phyloP scores from a whole-genome alignment of 2,888 invertebrate species.

The Argyra leucocephala region DNA sequence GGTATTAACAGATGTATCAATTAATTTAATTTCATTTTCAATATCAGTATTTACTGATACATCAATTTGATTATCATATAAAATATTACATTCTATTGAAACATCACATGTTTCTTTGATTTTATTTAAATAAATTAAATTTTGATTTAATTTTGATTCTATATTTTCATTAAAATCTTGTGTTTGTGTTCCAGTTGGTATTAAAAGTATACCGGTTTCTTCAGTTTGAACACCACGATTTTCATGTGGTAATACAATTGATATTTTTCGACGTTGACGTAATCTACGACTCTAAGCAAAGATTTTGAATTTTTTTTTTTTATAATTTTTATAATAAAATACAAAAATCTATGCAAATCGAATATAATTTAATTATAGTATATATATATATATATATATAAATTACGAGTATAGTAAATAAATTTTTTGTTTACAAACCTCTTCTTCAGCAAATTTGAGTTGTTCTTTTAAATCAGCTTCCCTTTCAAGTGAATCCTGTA shows the following conservation, averaged over 20 bases:
- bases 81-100: background rate
- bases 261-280: slow-evolving; percentile 23
- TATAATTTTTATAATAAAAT: slow-evolving; percentile 6
- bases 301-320: background rate
- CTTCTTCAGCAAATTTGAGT: slow-evolving; percentile 84
- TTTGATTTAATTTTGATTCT: background rate
- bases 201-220: slow-evolving; percentile 27
- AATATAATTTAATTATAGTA: background rate
- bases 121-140: background rate
- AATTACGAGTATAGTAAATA: too few relatives aligned
- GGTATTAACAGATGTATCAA: background rate
- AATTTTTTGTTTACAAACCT: slow-evolving; percentile 47
- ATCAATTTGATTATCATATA: background rate
- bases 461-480: slow-evolving; percentile 91
- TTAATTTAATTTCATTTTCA: background rate
- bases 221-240: slow-evolving; percentile 39
- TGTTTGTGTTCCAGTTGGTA: slow-evolving; percentile 36
- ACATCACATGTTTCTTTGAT: slow-evolving; percentile 1
- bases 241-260: slow-evolving; percentile 19
- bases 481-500: slow-evolving; percentile 84
- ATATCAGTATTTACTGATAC: background rate
- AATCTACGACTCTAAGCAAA: slow-evolving; percentile 23
- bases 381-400: background rate
- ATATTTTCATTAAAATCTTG: background rate
- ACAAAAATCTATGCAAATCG: background rate